Evolutionary conservation across 2,888 invertebrate species (phyloP).

Genomic region (Frankliniella fusca): DNA sequence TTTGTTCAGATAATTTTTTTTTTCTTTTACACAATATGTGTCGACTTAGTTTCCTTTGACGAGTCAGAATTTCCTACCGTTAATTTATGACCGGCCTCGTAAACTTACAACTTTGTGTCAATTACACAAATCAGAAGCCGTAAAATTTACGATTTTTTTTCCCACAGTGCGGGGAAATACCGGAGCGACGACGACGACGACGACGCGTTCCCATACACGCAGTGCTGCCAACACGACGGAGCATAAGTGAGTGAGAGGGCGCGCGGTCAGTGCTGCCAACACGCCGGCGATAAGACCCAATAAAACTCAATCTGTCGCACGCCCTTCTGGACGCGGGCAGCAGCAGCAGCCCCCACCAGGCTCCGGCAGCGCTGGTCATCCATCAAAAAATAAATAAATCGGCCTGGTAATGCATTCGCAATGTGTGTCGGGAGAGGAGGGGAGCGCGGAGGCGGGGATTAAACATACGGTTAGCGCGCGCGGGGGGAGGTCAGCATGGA

Average conservation of each 20-base stretch:
- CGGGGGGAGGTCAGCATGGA: background rate
- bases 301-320: conserved; percentile 20
- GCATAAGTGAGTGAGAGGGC: background rate
- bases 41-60: no score
- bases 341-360: background rate
- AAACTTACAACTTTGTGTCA: no score
- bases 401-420: conserved; percentile 17
- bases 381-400: conserved; percentile 23
- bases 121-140: no score
- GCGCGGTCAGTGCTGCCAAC: background rate
- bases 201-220: no score
- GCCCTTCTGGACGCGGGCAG: background rate
- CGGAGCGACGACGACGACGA: no score
- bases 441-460: no score
- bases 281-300: background rate
- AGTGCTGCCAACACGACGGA: background rate
- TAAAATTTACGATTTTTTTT: no score
- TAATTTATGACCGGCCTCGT: no score
- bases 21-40: no score
- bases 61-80: no score
- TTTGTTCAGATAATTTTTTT: no score
- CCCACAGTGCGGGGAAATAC: no score
- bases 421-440: background rate
- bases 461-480: background rate
- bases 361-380: background rate